Evolutionary conservation across 2,888 invertebrate species (phyloP).

Genomic region (Liopterus haemorrhoidalis): DNA sequence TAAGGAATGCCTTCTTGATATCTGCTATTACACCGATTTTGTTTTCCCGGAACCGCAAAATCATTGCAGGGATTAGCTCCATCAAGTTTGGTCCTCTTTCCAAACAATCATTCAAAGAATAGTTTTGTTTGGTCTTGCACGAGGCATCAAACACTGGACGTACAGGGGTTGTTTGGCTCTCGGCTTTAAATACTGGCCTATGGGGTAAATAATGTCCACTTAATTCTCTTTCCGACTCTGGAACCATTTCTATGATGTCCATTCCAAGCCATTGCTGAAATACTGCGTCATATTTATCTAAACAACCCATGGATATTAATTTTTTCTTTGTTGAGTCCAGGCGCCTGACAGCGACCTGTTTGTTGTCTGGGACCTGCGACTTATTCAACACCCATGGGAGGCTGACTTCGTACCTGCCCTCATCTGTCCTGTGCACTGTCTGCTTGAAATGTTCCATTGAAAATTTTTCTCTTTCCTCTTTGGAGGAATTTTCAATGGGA

Average conservation of each 20-base stretch:
- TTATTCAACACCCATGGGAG: neutral
- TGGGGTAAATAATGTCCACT: constrained; percentile 28
- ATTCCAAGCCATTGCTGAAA: neutral
- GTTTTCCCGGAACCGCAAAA: constrained; percentile 15
- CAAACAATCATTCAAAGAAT: constrained; percentile 34
- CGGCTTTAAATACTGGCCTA: constrained; percentile 27
- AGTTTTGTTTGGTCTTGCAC: constrained; percentile 16
- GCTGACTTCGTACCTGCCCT: neutral
- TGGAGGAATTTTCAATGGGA: too few relatives aligned
- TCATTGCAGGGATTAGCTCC: constrained; percentile 21
- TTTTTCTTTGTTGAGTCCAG: neutral
- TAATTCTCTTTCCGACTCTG: neutral
- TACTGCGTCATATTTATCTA: neutral
- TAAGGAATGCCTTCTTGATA: constrained; percentile 33
- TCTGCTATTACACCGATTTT: constrained; percentile 24
- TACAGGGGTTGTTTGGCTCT: constrained; percentile 29
- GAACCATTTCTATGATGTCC: neutral
- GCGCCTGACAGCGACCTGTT: neutral
- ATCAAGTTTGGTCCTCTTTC: constrained; percentile 33
- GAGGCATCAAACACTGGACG: constrained; percentile 34
- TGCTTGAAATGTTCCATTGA: too few relatives aligned
- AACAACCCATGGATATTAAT: neutral
- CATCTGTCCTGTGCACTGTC: neutral
- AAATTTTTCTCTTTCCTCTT: too few relatives aligned
- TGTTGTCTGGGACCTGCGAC: neutral